These are phyloP conservation scores for Sebastes taczanowskii DNA, from an alignment of 2,797 vertebrate species.

Conservation along the genomic window DNA sequence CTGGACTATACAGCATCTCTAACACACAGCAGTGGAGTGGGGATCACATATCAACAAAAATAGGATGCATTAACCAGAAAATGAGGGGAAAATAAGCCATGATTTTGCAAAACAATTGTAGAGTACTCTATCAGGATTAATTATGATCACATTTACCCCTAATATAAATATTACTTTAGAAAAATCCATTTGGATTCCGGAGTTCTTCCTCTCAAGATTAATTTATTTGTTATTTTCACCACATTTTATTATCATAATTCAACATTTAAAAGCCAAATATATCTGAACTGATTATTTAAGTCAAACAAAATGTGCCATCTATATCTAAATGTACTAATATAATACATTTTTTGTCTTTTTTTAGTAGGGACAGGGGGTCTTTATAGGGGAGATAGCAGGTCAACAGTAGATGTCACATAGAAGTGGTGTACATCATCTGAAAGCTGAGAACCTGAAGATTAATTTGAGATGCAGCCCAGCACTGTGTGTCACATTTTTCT, in stretches of 20 bases:
- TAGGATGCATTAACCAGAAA: fast-evolving
- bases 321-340: fast-evolving
- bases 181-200: not conserved
- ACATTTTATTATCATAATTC: not conserved
- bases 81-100: not conserved
- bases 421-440: not conserved
- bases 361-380: not conserved
- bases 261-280: not conserved
- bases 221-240: not conserved
- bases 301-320: not conserved
- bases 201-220: not conserved
- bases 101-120: not conserved
- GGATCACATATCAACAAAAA: not conserved
- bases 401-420: not conserved
- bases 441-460: not conserved
- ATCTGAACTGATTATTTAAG: not conserved
- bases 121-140: not conserved
- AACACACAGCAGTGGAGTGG: not conserved
- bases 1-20: not conserved
- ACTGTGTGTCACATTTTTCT: not conserved
- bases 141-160: not conserved
- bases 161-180: fast-evolving
- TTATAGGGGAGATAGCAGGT: too few species aligned
- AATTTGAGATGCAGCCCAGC: too few species aligned
- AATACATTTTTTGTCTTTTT: too few species aligned